A percentile compares a stretch with the other conserved stretches of the same genome.
These are phyloP conservation scores for Hemiprocne comata DNA, from an alignment of 2,113 vertebrate genomes.

Conservation along the genomic window DNA sequence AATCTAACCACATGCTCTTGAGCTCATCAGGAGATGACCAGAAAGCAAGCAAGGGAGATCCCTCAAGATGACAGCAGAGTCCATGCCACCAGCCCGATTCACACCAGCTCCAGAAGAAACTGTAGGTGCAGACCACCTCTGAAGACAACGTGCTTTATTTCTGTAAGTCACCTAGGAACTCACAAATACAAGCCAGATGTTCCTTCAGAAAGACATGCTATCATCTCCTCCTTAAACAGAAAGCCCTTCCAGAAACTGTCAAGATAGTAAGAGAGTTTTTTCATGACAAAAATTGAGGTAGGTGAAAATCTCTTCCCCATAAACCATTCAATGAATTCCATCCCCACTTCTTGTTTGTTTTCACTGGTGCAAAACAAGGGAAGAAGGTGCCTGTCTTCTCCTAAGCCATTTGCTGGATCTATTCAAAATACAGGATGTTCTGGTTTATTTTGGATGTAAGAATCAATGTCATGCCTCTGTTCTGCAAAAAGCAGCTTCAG, in stretches of 20 bases:
- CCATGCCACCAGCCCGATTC: not conserved
- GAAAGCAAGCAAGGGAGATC: not conserved
- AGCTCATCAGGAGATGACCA: not conserved
- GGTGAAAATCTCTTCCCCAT: not conserved
- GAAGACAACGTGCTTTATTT: fast-evolving
- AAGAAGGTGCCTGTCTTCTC: not conserved
- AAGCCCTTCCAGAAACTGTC: not conserved
- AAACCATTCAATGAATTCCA: not conserved
- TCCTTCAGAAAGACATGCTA: not conserved
- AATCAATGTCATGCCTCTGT: not conserved
- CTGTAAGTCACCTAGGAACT: not conserved
- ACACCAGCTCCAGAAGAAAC: not conserved
- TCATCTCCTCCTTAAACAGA: not conserved
- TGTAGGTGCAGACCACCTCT: not conserved
- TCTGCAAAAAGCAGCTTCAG: not conserved
- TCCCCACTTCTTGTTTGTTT: not conserved
- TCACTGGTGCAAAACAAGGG: not conserved
- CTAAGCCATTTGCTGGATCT: not conserved
- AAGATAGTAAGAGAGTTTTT: not conserved
- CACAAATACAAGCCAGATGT: not conserved
- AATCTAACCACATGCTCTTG: not conserved
- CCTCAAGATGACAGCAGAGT: not conserved
- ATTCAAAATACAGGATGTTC: not conserved
- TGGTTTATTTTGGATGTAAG: not conserved
- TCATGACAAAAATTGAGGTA: not conserved